A percentile compares a stretch with the other conserved stretches of the same genome.
phyloP scores from a whole-genome alignment of 2,113 vertebrate genomes.

The Pollachius pollachius region DNA sequence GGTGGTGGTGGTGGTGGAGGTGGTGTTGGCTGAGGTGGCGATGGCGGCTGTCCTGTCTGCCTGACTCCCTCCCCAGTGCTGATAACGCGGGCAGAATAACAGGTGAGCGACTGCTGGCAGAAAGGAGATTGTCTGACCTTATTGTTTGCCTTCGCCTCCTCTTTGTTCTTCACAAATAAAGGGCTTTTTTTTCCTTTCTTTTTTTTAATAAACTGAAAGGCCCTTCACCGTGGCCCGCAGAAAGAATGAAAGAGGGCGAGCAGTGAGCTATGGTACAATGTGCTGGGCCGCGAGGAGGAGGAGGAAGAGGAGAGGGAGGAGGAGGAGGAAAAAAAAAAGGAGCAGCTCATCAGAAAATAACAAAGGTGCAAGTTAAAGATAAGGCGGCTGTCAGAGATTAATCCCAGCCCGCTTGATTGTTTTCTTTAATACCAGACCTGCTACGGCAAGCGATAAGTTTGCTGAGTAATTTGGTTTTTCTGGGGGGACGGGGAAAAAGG shows the following conservation, averaged over 20 bases:
- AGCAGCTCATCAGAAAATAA: slow-evolving; percentile 99
- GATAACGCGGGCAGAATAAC: slow-evolving; percentile 96
- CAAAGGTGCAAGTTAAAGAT: slow-evolving; percentile 99
- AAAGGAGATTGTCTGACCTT: slow-evolving; percentile 99
- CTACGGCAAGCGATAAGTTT: slow-evolving; percentile 99
- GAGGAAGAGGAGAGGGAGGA: slow-evolving; percentile 33
- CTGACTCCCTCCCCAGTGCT: slow-evolving; percentile 78
- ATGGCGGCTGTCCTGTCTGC: slow-evolving; percentile 34
- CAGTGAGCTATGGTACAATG: slow-evolving; percentile 99
- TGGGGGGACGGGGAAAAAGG: slow-evolving; percentile 62
- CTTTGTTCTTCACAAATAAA: slow-evolving; percentile 99
- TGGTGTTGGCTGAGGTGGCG: too few relatives aligned
- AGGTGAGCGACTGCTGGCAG: slow-evolving; percentile 99
- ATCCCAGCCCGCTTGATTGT: slow-evolving; percentile 99
- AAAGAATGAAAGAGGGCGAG: slow-evolving; percentile 96
- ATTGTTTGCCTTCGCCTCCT: slow-evolving; percentile 94
- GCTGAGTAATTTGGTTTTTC: slow-evolving; percentile 99
- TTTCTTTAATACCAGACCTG: slow-evolving; percentile 99
- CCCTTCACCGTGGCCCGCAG: slow-evolving; percentile 88
- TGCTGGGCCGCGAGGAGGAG: slow-evolving; percentile 66
- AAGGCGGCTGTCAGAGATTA: slow-evolving; percentile 99
- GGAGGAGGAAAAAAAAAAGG: slow-evolving; percentile 70
- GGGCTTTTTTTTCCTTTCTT: slow-evolving; percentile 58
- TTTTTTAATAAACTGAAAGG: slow-evolving; percentile 99
- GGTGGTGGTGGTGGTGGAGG: too few relatives aligned